A percentile compares a stretch with the other conserved stretches of the same genome.
Evolutionary conservation across 2,888 invertebrate genomes (phyloP).

Genomic region (Diloba caeruleocephala): DNA sequence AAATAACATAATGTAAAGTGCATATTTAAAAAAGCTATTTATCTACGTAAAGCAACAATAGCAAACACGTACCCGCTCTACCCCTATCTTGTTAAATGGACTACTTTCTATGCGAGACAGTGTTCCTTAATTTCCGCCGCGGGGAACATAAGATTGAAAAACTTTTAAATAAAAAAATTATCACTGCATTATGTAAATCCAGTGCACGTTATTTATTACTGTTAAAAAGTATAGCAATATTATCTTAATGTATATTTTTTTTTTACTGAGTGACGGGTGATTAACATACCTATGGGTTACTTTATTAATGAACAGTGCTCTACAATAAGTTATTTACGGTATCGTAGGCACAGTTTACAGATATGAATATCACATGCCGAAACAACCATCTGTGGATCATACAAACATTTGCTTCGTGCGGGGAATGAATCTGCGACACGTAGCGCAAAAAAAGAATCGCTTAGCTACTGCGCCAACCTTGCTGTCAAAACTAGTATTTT

Average conservation of each 20-base stretch:
- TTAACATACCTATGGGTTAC: too few relatives aligned
- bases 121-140: slow-evolving; percentile 64
- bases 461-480: too few relatives aligned
- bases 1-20: not conserved
- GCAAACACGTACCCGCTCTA: slow-evolving; percentile 11
- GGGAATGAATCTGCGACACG: too few relatives aligned
- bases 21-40: not conserved
- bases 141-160: slow-evolving; percentile 54
- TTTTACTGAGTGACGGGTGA: too few relatives aligned
- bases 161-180: slow-evolving; percentile 44
- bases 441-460: too few relatives aligned
- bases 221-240: slow-evolving; percentile 14
- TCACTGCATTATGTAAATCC: slow-evolving; percentile 42
- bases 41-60: slow-evolving; percentile 7
- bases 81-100: slow-evolving; percentile 50
- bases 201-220: slow-evolving; percentile 12
- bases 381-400: too few relatives aligned
- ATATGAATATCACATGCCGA: too few relatives aligned
- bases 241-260: slow-evolving; percentile 17
- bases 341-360: too few relatives aligned
- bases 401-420: too few relatives aligned
- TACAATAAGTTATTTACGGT: too few relatives aligned
- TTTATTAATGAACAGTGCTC: too few relatives aligned
- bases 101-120: slow-evolving; percentile 60
- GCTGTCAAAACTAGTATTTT: too few relatives aligned